These are phyloP conservation scores for Callipepla squamata DNA, from an alignment of 2,113 vertebrate species.

Conservation along the genomic window DNA sequence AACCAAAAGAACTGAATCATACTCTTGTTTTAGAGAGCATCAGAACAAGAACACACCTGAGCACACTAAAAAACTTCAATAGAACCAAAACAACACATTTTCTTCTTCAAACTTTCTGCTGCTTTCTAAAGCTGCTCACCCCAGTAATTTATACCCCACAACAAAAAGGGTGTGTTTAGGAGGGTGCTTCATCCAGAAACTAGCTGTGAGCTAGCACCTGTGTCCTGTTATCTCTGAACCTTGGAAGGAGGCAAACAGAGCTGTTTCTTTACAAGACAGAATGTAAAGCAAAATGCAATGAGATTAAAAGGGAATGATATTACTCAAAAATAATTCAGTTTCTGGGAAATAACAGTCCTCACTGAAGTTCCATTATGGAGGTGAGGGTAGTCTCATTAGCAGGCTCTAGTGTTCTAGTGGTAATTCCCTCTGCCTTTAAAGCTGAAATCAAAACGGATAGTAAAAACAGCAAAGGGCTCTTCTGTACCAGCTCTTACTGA, in stretches of 20 bases:
- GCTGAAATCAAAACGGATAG: not conserved
- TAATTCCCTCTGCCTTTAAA: not conserved
- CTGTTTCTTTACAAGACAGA: not conserved
- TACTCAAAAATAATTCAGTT: not conserved
- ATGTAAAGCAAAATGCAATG: not conserved
- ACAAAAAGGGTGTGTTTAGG: not conserved
- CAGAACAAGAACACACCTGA: not conserved
- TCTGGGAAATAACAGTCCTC: not conserved
- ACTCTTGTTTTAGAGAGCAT: not conserved
- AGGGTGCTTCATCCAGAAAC: not conserved
- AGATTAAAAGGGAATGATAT: not conserved
- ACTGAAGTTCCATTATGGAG: not conserved
- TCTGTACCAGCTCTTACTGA: not conserved
- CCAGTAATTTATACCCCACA: not conserved
- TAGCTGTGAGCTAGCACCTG: not conserved
- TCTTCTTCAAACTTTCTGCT: not conserved
- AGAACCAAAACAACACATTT: not conserved
- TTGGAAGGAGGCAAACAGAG: not conserved
- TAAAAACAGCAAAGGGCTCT: not conserved
- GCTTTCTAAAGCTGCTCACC: rapidly evolving
- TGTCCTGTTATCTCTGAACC: not conserved
- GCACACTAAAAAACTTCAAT: rapidly evolving
- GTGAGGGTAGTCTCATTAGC: not conserved
- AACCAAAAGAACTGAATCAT: not conserved
- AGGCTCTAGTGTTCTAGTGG: not conserved